Base-by-base conservation (phyloP, 1,140 invertebrate species). In the Macrosteles quadrilineatus region DNA sequence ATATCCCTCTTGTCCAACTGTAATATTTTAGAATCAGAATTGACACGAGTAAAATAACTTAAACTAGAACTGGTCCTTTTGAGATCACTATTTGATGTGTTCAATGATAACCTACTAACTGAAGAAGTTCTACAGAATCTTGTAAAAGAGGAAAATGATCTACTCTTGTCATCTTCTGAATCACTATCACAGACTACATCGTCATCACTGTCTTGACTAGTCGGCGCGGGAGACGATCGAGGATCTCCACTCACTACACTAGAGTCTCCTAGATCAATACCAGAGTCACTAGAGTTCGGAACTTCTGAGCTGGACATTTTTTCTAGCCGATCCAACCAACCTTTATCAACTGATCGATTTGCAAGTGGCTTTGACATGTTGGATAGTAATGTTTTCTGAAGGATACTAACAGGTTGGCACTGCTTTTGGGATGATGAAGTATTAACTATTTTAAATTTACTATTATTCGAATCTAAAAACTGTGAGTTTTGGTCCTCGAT, bases 181-280 rank as follows among this genome's bases (percentile, higher is more conserved):
- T 89, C 87, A 80, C 86, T 88, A 68, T 86, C 86, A 76, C 83
- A 87, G 57, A 90, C 82, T 80, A 85, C 85, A 76, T 91, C 88
- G 62, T 80, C 76, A 12, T 81, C 79, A 63, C 36, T 47, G 3
- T 19, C 47, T 3, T 59, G 4, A 6, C 21, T 25, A 66, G 14
- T 57, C 29, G 11, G 14, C 19, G 27, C 11, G 14, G 67, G 47
- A 14, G 0, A 27, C 36, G 43, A 55, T 30, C 19, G 57, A n/a
- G 30, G 29, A 19, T 31, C 36, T 23, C n/a, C 36, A 40, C 59
- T 68, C 11, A n/a, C 36, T 27, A 50, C 55, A 64, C 50, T 69
- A 17, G 68, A 50, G 67, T 62, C 75, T 66, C 19, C 75, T 73
- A 63, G 62, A 63, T 71, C 69, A 53, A 72, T 67, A 55, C 70